phyloP scores from a whole-genome alignment of 2,888 invertebrate species.

The Erynnis tages region DNA sequence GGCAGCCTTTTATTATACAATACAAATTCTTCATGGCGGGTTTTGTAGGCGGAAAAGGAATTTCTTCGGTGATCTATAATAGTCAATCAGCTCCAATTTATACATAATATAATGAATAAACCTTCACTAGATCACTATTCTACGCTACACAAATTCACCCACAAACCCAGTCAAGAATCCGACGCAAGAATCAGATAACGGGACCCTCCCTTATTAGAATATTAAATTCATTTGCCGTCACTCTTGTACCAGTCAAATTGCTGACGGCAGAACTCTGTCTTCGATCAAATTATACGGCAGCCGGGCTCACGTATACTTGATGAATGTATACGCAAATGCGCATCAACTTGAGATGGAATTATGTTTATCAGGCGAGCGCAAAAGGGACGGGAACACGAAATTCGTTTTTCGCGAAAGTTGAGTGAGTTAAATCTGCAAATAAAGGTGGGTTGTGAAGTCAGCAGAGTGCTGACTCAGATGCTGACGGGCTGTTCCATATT shows the following conservation, averaged over 20 bases:
- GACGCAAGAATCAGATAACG: constrained; percentile 6
- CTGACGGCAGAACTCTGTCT: constrained; percentile 61
- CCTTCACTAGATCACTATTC: too few species aligned
- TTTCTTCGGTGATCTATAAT: too few species aligned
- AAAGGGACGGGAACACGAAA: constrained; percentile 49
- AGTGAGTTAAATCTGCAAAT: constrained; percentile 76
- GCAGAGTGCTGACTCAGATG: constrained; percentile 48
- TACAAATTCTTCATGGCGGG: too few species aligned
- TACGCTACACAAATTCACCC: neutral
- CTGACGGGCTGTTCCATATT: constrained; percentile 41
- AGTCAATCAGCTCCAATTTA: too few species aligned
- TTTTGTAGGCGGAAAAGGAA: too few species aligned
- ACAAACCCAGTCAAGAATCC: constrained; percentile 8
- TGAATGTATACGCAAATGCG: constrained; percentile 45
- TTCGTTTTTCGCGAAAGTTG: constrained; percentile 67
- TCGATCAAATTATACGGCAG: constrained; percentile 71
- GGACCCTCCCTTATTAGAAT: constrained; percentile 35
- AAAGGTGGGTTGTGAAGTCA: constrained; percentile 69
- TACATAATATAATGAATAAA: too few species aligned
- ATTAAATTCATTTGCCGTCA: constrained; percentile 48
- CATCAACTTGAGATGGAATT: constrained; percentile 44
- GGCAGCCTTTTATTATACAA: too few species aligned
- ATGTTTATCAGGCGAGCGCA: constrained; percentile 42
- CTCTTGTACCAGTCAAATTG: constrained; percentile 45
- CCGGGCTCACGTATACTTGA: constrained; percentile 44